Evolutionary conservation across 2,888 invertebrate species (phyloP).

Genomic region (Charanyca ferruginea): DNA sequence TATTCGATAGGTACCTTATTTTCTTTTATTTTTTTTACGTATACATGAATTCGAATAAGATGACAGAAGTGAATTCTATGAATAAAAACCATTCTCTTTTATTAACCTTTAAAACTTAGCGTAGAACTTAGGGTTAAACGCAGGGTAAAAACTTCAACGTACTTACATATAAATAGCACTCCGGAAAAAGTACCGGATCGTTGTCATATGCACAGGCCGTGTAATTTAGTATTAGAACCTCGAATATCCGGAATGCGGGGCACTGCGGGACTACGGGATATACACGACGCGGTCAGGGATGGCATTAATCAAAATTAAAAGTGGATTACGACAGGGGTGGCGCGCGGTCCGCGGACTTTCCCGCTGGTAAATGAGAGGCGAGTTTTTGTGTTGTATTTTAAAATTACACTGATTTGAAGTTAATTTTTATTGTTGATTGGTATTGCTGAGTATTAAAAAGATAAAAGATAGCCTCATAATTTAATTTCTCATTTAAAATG

Average conservation of each 20-base stretch:
- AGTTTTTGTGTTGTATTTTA: slow-evolving; percentile 42
- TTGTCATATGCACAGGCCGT: slow-evolving; percentile 41
- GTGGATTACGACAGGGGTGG: slow-evolving; percentile 79
- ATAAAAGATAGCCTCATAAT: too few species aligned
- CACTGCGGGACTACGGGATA: slow-evolving; percentile 15
- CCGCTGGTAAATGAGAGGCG: slow-evolving; percentile 51
- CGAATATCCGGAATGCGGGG: slow-evolving; percentile 52
- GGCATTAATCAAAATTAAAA: slow-evolving; percentile 90
- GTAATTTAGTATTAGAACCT: slow-evolving; percentile 68
- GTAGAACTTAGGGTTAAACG: too few species aligned
- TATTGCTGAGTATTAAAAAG: too few species aligned
- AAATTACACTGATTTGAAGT: slow-evolving; percentile 34
- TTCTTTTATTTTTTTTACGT: not conserved
- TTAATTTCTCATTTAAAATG: too few species aligned
- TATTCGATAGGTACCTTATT: not conserved
- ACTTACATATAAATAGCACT: not conserved
- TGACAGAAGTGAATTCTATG: not conserved
- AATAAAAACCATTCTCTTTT: too few species aligned
- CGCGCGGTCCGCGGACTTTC: slow-evolving; percentile 66
- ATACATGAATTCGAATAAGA: not conserved
- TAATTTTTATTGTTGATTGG: slow-evolving; percentile 21
- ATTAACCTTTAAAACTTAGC: too few species aligned
- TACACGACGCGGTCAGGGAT: slow-evolving; percentile 66
- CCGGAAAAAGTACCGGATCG: slow-evolving; percentile 23
- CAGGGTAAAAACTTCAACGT: not conserved